Evolutionary conservation across 2,113 vertebrate species (phyloP).

Genomic region (Lathamus discolor): DNA sequence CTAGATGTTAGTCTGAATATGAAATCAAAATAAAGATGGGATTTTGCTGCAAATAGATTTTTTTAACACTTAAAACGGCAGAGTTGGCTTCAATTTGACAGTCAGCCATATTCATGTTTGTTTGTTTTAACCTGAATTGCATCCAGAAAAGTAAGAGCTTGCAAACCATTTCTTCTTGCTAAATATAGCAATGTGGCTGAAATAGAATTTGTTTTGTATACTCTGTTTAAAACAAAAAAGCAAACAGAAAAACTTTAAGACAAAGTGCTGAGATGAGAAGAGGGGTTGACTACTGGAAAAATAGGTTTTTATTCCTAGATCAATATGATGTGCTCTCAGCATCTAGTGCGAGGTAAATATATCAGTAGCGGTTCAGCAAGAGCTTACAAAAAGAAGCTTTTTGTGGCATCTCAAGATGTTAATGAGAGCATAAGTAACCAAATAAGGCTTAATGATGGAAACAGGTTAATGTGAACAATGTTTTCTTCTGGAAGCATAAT

Average conservation of each 20-base stretch:
- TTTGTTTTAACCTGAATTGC: conserved; percentile 69
- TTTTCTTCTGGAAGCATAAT: background rate
- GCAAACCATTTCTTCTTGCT: conserved; percentile 58
- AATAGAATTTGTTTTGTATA: conserved; percentile 67
- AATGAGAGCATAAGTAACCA: conserved; percentile 61
- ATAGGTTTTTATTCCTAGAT: conserved; percentile 75
- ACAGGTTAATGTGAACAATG: conserved; percentile 31
- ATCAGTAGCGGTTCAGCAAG: conserved; percentile 65
- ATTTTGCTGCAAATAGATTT: conserved; percentile 22
- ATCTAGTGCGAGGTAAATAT: conserved; percentile 67
- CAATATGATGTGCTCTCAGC: conserved; percentile 77
- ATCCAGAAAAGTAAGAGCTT: conserved; percentile 40
- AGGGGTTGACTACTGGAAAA: conserved; percentile 65
- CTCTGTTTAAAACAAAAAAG: conserved; percentile 61
- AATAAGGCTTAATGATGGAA: conserved; percentile 56
- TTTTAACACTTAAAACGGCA: conserved; percentile 42
- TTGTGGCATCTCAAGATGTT: conserved; percentile 71
- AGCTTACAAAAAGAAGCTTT: conserved; percentile 63
- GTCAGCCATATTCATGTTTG: conserved; percentile 63
- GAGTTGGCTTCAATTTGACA: conserved; percentile 64
- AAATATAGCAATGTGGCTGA: conserved; percentile 67
- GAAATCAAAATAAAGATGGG: conserved; percentile 45
- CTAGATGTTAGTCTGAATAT: conserved; percentile 36
- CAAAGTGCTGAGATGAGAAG: conserved; percentile 71
- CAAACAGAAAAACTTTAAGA: conserved; percentile 59